Evolutionary conservation across 2,113 vertebrate species (phyloP).

Genomic region (Pedionomus torquatus): DNA sequence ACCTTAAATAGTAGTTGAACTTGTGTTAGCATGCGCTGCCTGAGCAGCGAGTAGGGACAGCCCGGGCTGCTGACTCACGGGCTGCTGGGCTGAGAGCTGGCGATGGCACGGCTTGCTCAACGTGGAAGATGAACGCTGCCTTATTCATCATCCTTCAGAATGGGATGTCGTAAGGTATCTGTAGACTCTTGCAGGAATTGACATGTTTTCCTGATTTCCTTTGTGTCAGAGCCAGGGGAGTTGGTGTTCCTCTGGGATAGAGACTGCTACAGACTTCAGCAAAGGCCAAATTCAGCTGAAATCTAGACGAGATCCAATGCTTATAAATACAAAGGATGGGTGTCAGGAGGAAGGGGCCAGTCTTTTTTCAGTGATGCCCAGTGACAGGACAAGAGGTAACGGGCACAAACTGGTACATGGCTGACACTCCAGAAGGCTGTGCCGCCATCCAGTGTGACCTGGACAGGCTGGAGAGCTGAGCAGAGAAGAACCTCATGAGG

Average conservation of each 20-base stretch:
- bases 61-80: slow-evolving; percentile 30
- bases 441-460: no score
- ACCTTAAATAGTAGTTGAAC: slow-evolving; percentile 43
- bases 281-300: not conserved
- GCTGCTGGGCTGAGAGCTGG: not conserved
- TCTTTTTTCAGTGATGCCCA: no score
- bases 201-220: not conserved
- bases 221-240: not conserved
- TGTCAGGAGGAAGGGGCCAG: no score
- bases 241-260: accelerated
- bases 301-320: not conserved
- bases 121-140: not conserved
- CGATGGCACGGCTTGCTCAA: not conserved
- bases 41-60: not conserved
- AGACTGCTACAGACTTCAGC: no score
- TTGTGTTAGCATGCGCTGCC: not conserved
- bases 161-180: not conserved
- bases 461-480: no score
- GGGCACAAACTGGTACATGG: no score
- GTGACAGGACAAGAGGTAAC: no score
- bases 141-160: not conserved
- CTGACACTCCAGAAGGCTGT: no score
- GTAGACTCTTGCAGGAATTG: not conserved
- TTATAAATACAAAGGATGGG: no score
- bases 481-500: no score